These are phyloP conservation scores for Stratiomys singularior DNA, from an alignment of 2,888 invertebrate species.

Conservation along the genomic window DNA sequence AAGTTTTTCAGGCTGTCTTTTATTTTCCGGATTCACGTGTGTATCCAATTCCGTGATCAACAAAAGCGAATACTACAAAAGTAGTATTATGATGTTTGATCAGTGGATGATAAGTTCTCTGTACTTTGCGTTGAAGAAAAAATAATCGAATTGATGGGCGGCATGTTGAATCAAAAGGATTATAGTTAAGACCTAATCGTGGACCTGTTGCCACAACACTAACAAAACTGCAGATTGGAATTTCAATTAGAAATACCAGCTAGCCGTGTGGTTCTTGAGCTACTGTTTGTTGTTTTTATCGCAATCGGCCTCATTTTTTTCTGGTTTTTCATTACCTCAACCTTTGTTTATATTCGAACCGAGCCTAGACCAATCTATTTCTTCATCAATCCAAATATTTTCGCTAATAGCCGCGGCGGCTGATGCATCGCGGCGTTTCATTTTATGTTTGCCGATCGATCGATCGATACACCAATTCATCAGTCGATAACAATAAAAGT, in stretches of 20 bases:
- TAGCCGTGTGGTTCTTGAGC: conserved; percentile 3
- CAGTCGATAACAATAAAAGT: conserved; percentile 38
- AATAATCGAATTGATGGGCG: too few species aligned
- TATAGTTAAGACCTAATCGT: too few species aligned
- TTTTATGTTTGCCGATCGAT: conserved; percentile 13
- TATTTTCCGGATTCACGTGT: too few species aligned
- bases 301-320: background rate
- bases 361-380: background rate
- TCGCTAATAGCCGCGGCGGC: conserved; percentile 15
- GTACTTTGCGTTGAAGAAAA: too few species aligned
- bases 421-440: background rate
- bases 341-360: background rate
- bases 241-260: conserved; percentile 43
- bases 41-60: too few species aligned
- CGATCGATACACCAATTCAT: conserved; percentile 10
- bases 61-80: too few species aligned
- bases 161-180: too few species aligned
- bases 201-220: background rate
- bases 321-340: background rate
- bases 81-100: too few species aligned
- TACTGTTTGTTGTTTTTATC: conserved; percentile 41
- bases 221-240: conserved; percentile 18
- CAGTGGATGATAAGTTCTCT: too few species aligned
- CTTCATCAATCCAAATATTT: background rate
- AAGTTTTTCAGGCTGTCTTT: too few species aligned